phyloP scores from a whole-genome alignment of 1,140 invertebrate species.

The Zaprionus inermis region DNA sequence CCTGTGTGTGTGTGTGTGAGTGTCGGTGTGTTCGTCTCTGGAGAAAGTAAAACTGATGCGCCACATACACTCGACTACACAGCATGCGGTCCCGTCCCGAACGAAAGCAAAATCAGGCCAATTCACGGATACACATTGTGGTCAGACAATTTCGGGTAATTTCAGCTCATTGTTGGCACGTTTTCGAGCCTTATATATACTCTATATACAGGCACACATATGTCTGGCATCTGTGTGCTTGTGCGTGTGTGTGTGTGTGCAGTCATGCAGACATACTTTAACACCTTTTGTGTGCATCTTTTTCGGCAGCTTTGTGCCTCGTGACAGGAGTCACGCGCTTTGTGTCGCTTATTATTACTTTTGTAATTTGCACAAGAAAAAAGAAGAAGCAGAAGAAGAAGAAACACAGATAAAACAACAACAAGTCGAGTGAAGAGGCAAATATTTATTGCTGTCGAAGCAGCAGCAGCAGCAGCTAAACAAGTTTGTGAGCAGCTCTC shows the following conservation, averaged over 20 bases:
- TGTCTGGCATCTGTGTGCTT: slow-evolving; percentile 1
- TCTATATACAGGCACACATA: background rate
- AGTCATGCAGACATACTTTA: slow-evolving; percentile 46
- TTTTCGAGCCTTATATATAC: slow-evolving; percentile 4
- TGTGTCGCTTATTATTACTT: slow-evolving; percentile 77
- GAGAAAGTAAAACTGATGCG: slow-evolving; percentile 73
- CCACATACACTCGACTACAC: slow-evolving; percentile 63
- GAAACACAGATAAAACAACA: slow-evolving; percentile 18
- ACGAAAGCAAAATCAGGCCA: slow-evolving; percentile 63
- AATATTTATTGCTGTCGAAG: slow-evolving; percentile 74
- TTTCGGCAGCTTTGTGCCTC: slow-evolving; percentile 59
- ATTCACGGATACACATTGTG: slow-evolving; percentile 54
- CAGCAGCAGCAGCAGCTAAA: slow-evolving; percentile 23
- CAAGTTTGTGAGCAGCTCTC: slow-evolving; percentile 14
- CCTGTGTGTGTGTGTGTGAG: slow-evolving; percentile 4
- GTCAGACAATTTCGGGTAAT: slow-evolving; percentile 68
- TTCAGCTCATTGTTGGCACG: slow-evolving; percentile 44
- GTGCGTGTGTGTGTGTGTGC: slow-evolving; percentile 4
- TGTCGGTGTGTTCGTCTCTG: too few species aligned
- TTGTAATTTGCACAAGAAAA: slow-evolving; percentile 74
- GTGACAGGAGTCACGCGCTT: slow-evolving; percentile 82
- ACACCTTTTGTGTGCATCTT: slow-evolving; percentile 79
- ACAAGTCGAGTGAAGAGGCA: slow-evolving; percentile 65
- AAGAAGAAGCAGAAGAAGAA: slow-evolving; percentile 22
- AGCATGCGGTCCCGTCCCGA: slow-evolving; percentile 52